phyloP scores from a whole-genome alignment of 2,113 vertebrate genomes.

The Nerophis ophidion region DNA sequence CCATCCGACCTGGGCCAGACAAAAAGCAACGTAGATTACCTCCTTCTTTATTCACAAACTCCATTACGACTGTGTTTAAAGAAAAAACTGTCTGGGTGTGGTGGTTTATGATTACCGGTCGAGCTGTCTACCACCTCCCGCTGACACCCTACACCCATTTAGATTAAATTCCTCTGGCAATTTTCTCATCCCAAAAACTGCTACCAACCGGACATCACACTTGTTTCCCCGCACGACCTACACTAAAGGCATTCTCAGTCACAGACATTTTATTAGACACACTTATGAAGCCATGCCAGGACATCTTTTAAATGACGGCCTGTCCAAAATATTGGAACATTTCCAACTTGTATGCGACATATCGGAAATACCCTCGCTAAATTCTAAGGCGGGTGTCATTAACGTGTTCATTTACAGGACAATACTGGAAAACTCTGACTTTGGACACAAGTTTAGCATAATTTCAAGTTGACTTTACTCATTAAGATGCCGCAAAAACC shows the following conservation, averaged over 20 bases:
- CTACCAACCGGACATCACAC: neutral
- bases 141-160: constrained; percentile 17
- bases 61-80: too few relatives aligned
- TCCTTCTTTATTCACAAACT: too few relatives aligned
- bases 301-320: neutral
- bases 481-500: neutral
- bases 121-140: neutral
- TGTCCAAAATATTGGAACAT: too few relatives aligned
- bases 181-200: constrained; percentile 4
- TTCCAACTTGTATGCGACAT: too few relatives aligned
- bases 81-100: too few relatives aligned
- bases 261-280: neutral
- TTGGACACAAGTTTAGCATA: too few relatives aligned
- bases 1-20: too few relatives aligned
- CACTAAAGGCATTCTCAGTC: constrained; percentile 21
- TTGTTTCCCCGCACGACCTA: constrained; percentile 19
- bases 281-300: neutral
- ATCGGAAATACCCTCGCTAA: too few relatives aligned
- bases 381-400: too few relatives aligned
- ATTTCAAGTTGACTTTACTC: neutral
- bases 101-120: neutral
- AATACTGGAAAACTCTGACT: too few relatives aligned
- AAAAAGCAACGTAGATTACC: neutral
- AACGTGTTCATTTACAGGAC: too few relatives aligned
- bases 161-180: constrained; percentile 7